These are phyloP conservation scores for Sciurus carolinensis DNA, from an alignment of 2,797 vertebrate species.

Conservation along the genomic window DNA sequence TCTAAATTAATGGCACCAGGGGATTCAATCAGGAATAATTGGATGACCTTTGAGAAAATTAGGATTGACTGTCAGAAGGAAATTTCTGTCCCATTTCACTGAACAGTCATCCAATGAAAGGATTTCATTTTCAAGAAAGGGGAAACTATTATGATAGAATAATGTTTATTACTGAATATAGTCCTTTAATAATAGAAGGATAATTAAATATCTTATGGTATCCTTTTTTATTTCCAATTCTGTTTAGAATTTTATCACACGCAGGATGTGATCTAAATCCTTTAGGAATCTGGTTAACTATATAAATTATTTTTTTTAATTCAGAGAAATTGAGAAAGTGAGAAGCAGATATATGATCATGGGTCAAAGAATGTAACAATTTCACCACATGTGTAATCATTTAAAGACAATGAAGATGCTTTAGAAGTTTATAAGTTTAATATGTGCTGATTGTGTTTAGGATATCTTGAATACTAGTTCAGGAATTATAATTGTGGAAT, in stretches of 20 bases:
- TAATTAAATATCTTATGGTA: conserved; percentile 35
- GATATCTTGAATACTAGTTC: conserved; percentile 17
- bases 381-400: not conserved
- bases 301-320: not conserved
- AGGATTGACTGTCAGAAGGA: conserved; percentile 61
- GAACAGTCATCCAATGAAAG: conserved; percentile 11
- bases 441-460: conserved; percentile 8
- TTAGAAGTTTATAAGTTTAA: conserved; percentile 19
- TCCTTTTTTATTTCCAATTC: not conserved
- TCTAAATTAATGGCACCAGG: conserved; percentile 58
- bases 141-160: not conserved
- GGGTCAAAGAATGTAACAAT: not conserved
- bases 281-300: conserved; percentile 17
- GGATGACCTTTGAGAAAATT: conserved; percentile 72
- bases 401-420: not conserved
- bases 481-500: conserved; percentile 52
- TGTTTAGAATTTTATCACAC: conserved; percentile 44
- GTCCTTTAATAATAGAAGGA: conserved; percentile 27
- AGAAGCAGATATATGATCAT: conserved; percentile 10
- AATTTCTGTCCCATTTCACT: not conserved
- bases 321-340: conserved; percentile 33
- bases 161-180: conserved; percentile 52
- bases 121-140: conserved; percentile 16
- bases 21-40: conserved; percentile 63
- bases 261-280: not conserved